A percentile compares a stretch with the other conserved stretches of the same genome.
phyloP scores from a whole-genome alignment of 2,888 invertebrate species.

The Timema podura region DNA sequence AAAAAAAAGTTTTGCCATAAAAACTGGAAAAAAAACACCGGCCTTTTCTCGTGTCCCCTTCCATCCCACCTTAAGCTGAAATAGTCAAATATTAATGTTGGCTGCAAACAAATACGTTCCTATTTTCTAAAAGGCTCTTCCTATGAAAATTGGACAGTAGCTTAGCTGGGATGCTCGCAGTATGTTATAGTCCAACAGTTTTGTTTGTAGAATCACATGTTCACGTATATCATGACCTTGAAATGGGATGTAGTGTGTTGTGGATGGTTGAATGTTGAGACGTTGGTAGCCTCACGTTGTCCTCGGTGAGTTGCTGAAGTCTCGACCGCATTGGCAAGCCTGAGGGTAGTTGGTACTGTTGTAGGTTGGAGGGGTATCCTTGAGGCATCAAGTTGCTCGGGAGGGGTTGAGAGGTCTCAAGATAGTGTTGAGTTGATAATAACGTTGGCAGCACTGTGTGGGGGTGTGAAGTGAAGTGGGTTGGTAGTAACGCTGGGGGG shows the following conservation, averaged over 20 bases:
- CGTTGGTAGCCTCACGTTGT: neutral
- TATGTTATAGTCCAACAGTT: neutral
- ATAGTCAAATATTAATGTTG: neutral
- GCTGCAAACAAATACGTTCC: neutral
- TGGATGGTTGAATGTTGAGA: neutral
- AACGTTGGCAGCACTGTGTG: constrained; percentile 25
- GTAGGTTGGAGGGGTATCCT: neutral
- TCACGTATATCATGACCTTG: no score
- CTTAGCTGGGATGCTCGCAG: neutral
- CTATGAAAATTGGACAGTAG: neutral
- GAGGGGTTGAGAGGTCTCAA: constrained; percentile 11
- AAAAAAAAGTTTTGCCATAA: no score
- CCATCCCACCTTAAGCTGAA: no score
- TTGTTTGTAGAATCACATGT: neutral
- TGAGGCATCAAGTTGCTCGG: constrained; percentile 21
- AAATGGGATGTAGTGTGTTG: neutral
- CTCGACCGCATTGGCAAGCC: neutral
- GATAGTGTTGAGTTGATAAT: constrained; percentile 17
- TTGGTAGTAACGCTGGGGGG: constrained; percentile 16
- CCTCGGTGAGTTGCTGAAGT: neutral
- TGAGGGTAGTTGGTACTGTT: constrained; percentile 7
- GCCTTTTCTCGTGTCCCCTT: no score
- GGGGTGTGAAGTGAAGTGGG: constrained; percentile 6
- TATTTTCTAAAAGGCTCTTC: no score
- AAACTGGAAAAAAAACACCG: no score